Percentiles rank a stretch among this genome's conserved stretches.
Conservation (phyloP, 2,797 vertebrate species). For the Sebastiscus albofasciatus region DNA sequence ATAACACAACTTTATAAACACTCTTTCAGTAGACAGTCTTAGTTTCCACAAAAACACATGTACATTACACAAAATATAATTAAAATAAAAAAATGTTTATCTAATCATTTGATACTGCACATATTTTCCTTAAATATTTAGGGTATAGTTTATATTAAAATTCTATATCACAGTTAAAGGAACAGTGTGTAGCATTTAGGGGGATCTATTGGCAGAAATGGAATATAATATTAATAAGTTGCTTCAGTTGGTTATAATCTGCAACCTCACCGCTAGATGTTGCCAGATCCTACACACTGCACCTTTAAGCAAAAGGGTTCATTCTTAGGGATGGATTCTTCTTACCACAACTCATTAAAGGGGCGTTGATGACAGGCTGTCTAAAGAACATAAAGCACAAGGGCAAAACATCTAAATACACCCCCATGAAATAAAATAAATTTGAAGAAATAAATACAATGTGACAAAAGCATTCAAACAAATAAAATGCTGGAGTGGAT, state of each 20-base stretch:
- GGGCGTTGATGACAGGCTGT: slow-evolving; percentile 21
- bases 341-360: neutral
- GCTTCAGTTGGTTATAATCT: no score
- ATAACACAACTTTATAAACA: slow-evolving; percentile 11
- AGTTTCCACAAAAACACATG: slow-evolving; percentile 23
- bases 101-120: neutral
- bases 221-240: no score
- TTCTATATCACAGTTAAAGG: neutral
- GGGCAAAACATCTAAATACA: slow-evolving; percentile 17
- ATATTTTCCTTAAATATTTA: neutral
- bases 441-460: slow-evolving; percentile 23
- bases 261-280: no score
- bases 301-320: neutral
- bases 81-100: neutral
- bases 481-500: slow-evolving; percentile 36
- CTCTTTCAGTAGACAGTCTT: neutral
- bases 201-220: no score
- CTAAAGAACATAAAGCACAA: slow-evolving; percentile 7
- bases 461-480: neutral
- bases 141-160: neutral
- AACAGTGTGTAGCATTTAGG: no score
- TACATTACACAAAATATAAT: slow-evolving; percentile 11
- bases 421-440: neutral
- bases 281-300: neutral
- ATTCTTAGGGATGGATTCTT: neutral